phyloP scores from a whole-genome alignment of 1,140 invertebrate species.

The Diploscapter pachys region DNA sequence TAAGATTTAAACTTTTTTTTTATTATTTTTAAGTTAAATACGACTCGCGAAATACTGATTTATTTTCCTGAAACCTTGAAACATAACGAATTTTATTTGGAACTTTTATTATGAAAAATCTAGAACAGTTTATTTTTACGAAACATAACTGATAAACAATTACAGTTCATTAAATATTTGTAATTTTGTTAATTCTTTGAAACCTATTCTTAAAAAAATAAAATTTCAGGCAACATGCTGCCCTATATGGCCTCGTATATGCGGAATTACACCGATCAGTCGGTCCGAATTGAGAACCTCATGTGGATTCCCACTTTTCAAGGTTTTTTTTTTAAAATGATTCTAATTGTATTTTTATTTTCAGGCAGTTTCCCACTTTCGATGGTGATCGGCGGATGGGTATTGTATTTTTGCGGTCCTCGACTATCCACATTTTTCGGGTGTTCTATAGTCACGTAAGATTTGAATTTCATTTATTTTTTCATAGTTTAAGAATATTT shows the following conservation, averaged over 20 bases:
- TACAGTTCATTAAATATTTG: too few relatives aligned
- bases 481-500: too few relatives aligned
- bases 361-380: slow-evolving; percentile 57
- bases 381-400: slow-evolving; percentile 54
- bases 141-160: too few relatives aligned
- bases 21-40: neutral
- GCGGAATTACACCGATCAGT: slow-evolving; percentile 53
- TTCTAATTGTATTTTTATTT: slow-evolving; percentile 22
- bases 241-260: slow-evolving; percentile 59
- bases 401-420: slow-evolving; percentile 49
- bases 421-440: slow-evolving; percentile 47
- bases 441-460: slow-evolving; percentile 52
- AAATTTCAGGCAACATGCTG: slow-evolving; percentile 52
- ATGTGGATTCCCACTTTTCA: slow-evolving; percentile 55
- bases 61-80: too few relatives aligned
- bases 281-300: slow-evolving; percentile 46
- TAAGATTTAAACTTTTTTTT: slow-evolving; percentile 20
- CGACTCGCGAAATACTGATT: too few relatives aligned
- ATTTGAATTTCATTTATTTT: neutral
- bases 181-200: too few relatives aligned
- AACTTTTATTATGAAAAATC: too few relatives aligned
- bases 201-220: too few relatives aligned
- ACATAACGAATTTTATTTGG: too few relatives aligned
- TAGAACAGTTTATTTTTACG: too few relatives aligned
- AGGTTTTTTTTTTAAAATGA: slow-evolving; percentile 27